Evolutionary conservation across 2,113 vertebrate species (phyloP), one percentile per base, ranked within the genome.

Genomic region (Falco punctatus): DNA sequence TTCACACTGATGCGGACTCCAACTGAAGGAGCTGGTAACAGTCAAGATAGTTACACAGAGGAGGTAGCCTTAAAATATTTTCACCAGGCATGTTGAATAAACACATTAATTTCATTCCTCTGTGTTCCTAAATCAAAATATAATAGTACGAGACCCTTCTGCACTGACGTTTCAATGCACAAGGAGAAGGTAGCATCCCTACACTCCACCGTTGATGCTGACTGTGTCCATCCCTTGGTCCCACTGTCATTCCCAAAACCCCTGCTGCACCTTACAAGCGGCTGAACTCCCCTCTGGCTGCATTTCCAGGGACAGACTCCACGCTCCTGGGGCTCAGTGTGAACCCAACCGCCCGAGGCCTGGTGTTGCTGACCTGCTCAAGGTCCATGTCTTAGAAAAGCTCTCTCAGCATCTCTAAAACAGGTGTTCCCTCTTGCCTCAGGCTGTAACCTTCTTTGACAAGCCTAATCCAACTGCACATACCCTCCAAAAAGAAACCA

Each of bases 1-100:
- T 98, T 98, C 98, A 92, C 42, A 32, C 96, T 95, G 94, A 79
- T 96, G 96, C 21, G 11, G 95, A 96, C 93, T 92, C 94, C 75
- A 33, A 85, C 92, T 84, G 88, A 94, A 96, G 95, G 71, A 94
- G 95, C 88, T 90, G 61, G 67, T 42, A 96, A 67, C 88, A 96
- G 82, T 82, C 86, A 96, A 96, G 94, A 92, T 48, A 94, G 90
- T 88, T 86, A 92, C 26, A 71, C 59, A 73, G 74, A 92, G 67
- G 89, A 92, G 59, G 51, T 55, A 83, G 52, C 88, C 88, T 93
- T 89, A 88, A 96, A 95, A 74, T 81, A 75, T 93, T 95, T 95
- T 80, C 64, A 62, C 44, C 42, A 23, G 38, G 38, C 40, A 59
- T 59, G 57, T 69, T 74, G 48, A 57, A 81, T 61, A 95, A 96